These are phyloP conservation scores for Coregonus clupeaformis DNA, from an alignment of 2,113 vertebrate species.

Conservation along the genomic window DNA sequence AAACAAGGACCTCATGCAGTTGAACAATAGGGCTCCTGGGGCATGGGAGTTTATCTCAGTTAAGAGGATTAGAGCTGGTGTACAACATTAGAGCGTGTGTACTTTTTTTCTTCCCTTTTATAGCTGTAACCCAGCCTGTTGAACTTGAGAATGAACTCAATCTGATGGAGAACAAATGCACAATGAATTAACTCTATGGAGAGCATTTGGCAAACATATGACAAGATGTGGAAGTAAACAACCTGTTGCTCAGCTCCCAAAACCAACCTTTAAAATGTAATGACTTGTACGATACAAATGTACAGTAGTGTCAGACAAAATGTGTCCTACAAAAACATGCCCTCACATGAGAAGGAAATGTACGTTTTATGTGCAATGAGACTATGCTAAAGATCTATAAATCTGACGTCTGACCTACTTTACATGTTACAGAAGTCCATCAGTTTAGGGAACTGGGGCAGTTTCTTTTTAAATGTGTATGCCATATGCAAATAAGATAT, in stretches of 20 bases:
- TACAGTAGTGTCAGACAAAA: background rate
- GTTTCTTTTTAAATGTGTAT: too few species aligned
- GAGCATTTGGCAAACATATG: background rate
- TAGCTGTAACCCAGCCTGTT: background rate
- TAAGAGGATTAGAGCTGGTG: background rate
- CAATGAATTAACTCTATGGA: background rate
- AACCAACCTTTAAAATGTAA: background rate
- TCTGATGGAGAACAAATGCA: constrained; percentile 17
- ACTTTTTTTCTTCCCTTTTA: background rate
- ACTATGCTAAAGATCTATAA: too few species aligned
- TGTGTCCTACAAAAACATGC: background rate
- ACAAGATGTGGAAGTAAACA: constrained; percentile 1
- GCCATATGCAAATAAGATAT: too few species aligned
- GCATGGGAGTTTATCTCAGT: background rate
- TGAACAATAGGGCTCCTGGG: background rate
- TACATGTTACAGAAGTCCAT: too few species aligned
- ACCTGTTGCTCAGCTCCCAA: background rate
- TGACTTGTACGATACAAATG: background rate
- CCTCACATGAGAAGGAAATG: background rate
- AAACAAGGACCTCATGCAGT: background rate
- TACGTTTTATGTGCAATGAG: background rate
- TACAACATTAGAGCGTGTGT: background rate
- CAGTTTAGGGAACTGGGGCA: too few species aligned
- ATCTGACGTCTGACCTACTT: too few species aligned
- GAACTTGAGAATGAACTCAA: constrained; percentile 20